These are phyloP conservation scores for Drosophila yooni DNA, from an alignment of 2,888 invertebrate species.

Conservation along the genomic window DNA sequence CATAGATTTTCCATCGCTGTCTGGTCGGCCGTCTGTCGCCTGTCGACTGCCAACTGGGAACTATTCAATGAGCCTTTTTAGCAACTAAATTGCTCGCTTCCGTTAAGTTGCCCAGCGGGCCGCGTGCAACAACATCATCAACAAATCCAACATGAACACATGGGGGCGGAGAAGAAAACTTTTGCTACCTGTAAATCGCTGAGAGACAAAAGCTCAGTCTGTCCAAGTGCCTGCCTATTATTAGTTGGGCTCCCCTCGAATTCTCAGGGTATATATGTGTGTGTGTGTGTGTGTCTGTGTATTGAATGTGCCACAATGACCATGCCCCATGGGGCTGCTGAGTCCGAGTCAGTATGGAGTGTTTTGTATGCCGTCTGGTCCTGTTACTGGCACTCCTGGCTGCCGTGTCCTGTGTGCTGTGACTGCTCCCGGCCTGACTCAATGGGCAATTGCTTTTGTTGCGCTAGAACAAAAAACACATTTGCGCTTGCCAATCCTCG, in stretches of 20 bases:
- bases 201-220: slow-evolving; percentile 60
- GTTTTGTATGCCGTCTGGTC: slow-evolving; percentile 24
- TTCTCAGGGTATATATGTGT: slow-evolving; percentile 11
- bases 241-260: slow-evolving; percentile 48
- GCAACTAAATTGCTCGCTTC: slow-evolving; percentile 79
- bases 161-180: slow-evolving; percentile 18
- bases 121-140: slow-evolving; percentile 6
- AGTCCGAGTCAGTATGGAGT: slow-evolving; percentile 19
- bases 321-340: slow-evolving; percentile 56
- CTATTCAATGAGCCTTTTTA: slow-evolving; percentile 65
- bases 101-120: slow-evolving; percentile 75
- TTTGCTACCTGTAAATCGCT: slow-evolving; percentile 60
- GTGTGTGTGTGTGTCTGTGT: slow-evolving; percentile 29
- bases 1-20: slow-evolving; percentile 56
- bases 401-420: slow-evolving; percentile 1
- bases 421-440: slow-evolving; percentile 35
- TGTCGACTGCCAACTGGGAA: slow-evolving; percentile 45
- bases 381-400: slow-evolving; percentile 11
- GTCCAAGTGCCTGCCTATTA: slow-evolving; percentile 58
- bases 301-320: slow-evolving; percentile 70
- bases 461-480: slow-evolving; percentile 65
- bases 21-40: slow-evolving; percentile 24
- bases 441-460: slow-evolving; percentile 73
- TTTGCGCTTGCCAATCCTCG: slow-evolving; percentile 33
- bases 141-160: neutral